Evolutionary conservation across 2,888 invertebrate species (phyloP).

Genomic region (Sialis fuliginosa): DNA sequence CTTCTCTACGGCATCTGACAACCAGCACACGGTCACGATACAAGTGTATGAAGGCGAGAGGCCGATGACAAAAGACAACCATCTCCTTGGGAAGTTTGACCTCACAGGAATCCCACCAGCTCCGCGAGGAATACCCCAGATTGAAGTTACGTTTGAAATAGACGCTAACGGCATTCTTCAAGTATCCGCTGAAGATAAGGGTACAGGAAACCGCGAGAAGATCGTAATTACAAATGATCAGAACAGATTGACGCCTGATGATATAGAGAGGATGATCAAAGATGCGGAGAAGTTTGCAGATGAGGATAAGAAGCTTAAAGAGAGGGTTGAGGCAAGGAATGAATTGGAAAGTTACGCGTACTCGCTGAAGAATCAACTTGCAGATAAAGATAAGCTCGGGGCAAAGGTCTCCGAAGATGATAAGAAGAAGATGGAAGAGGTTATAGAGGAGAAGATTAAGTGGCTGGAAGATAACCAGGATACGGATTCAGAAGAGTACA

Average conservation of each 20-base stretch:
- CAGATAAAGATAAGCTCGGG: constrained; percentile 93
- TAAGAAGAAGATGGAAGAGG: constrained; percentile 85
- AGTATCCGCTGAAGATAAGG: constrained; percentile 98
- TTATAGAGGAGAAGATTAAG: constrained; percentile 92
- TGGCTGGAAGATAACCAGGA: constrained; percentile 96
- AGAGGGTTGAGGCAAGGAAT: constrained; percentile 89
- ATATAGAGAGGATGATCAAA: constrained; percentile 98
- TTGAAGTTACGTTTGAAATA: constrained; percentile 88
- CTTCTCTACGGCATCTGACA: constrained; percentile 97
- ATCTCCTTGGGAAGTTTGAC: constrained; percentile 95
- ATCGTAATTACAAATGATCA: constrained; percentile 98
- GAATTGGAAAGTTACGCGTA: constrained; percentile 96
- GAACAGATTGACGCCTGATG: constrained; percentile 90
- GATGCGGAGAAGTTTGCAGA: constrained; percentile 98
- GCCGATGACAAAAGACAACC: constrained; percentile 99
- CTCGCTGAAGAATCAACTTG: constrained; percentile 90
- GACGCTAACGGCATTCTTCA: constrained; percentile 88
- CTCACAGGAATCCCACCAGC: constrained; percentile 93
- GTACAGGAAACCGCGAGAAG: constrained; percentile 96
- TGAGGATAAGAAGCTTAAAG: constrained; percentile 93
- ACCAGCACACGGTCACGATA: constrained; percentile 97
- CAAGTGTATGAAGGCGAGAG: constrained; percentile 98
- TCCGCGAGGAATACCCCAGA: constrained; percentile 83
- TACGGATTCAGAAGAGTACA: constrained; percentile 80
- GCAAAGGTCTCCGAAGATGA: constrained; percentile 78